Percentiles rank a stretch among this genome's conserved stretches.
Evolutionary conservation across 2,113 vertebrate genomes (phyloP).

Genomic region (Lamprologus callipterus): DNA sequence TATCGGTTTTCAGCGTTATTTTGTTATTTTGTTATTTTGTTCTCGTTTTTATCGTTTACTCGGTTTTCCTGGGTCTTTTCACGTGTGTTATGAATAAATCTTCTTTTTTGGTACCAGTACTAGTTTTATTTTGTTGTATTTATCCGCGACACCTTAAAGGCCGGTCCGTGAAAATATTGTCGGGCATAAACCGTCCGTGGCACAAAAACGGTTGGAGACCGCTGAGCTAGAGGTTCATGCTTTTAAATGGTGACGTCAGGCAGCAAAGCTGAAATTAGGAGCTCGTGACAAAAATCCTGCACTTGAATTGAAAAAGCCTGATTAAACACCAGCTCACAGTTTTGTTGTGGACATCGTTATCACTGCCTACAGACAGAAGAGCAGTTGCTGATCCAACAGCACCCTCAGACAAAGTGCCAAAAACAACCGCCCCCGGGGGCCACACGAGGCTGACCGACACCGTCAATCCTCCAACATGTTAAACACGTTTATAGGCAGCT

Average conservation of each 20-base stretch:
- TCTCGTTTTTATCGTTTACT: too few relatives aligned
- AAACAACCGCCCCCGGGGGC: background rate
- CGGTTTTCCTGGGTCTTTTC: too few relatives aligned
- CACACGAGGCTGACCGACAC: background rate
- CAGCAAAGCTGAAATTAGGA: background rate
- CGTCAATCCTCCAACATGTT: background rate
- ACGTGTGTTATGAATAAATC: too few relatives aligned
- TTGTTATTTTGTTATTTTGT: too few relatives aligned
- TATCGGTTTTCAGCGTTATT: too few relatives aligned
- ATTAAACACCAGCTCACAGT: background rate
- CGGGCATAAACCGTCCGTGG: too few relatives aligned
- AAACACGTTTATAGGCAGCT: background rate
- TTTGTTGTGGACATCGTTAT: background rate
- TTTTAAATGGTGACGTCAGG: background rate
- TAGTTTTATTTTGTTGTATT: too few relatives aligned
- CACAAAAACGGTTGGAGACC: too few relatives aligned
- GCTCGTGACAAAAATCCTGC: background rate
- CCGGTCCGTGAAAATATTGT: too few relatives aligned
- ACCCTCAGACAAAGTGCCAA: background rate
- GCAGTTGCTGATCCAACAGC: background rate
- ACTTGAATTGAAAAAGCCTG: background rate
- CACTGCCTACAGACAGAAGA: background rate
- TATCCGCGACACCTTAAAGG: too few relatives aligned
- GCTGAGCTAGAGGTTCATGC: background rate
- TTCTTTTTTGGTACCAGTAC: too few relatives aligned